Evolutionary conservation across 2,797 vertebrate genomes (phyloP).

Genomic region (Hemibagrus guttatus): DNA sequence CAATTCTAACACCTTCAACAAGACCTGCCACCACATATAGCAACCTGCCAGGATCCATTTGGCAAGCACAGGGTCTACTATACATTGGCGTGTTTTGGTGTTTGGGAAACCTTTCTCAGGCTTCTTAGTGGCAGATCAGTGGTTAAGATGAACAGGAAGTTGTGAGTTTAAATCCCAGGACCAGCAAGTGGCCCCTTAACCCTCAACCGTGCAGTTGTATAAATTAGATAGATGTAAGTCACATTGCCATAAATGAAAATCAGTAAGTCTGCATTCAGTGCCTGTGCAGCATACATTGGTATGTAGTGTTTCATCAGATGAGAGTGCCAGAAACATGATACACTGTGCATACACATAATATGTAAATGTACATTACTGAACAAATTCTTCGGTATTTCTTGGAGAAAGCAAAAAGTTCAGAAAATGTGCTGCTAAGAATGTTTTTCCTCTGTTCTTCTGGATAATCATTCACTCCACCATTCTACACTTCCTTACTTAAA

Average conservation of each 20-base stretch:
- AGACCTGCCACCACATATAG: background rate
- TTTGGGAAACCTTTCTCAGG: background rate
- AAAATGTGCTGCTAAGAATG: background rate
- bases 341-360: background rate
- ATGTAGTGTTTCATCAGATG: background rate
- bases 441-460: background rate
- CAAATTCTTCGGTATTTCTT: background rate
- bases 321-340: background rate
- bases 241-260: no score
- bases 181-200: no score
- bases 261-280: background rate
- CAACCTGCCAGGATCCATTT: background rate
- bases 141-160: no score
- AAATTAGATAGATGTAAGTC: no score
- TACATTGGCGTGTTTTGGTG: background rate
- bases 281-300: background rate
- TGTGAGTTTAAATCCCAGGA: no score
- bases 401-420: background rate
- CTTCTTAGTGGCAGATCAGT: background rate
- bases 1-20: background rate
- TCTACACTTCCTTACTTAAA: conserved; percentile 78
- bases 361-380: conserved; percentile 1
- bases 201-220: no score
- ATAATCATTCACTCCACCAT: conserved; percentile 15
- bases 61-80: background rate